These are phyloP conservation scores for Platichthys stellatus DNA, from an alignment of 2,113 vertebrate species.

Conservation along the genomic window DNA sequence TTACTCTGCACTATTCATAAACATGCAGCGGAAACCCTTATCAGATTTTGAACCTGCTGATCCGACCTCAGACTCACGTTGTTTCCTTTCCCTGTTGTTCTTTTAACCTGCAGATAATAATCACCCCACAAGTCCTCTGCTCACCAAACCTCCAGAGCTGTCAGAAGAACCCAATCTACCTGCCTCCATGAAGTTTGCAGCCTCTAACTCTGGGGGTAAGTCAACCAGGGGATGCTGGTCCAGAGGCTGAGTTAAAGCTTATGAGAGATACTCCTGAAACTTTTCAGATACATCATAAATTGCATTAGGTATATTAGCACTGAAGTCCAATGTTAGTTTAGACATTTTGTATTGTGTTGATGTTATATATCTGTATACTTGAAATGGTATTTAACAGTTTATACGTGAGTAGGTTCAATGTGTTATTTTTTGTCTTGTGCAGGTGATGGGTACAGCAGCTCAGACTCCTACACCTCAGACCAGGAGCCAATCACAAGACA, in stretches of 20 bases:
- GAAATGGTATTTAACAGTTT: not conserved
- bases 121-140: constrained; percentile 94
- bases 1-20: not conserved
- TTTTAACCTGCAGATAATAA: constrained; percentile 84
- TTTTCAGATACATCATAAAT: too few species aligned
- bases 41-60: too few species aligned
- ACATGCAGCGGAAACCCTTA: not conserved
- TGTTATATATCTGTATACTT: too few species aligned
- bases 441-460: constrained; percentile 98
- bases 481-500: constrained; percentile 94
- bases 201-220: constrained; percentile 91
- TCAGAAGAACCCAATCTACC: constrained; percentile 92
- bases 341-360: too few species aligned
- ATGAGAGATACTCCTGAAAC: too few species aligned
- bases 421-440: not conserved
- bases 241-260: too few species aligned
- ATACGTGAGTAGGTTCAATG: not conserved
- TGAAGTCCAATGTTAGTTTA: too few species aligned
- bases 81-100: not conserved
- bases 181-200: constrained; percentile 91
- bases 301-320: too few species aligned
- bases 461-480: constrained; percentile 95
- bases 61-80: not conserved
- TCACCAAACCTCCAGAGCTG: constrained; percentile 91
- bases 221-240: not conserved